Evolutionary conservation across 2,113 vertebrate species (phyloP).

Genomic region (Apteryx mantelli): DNA sequence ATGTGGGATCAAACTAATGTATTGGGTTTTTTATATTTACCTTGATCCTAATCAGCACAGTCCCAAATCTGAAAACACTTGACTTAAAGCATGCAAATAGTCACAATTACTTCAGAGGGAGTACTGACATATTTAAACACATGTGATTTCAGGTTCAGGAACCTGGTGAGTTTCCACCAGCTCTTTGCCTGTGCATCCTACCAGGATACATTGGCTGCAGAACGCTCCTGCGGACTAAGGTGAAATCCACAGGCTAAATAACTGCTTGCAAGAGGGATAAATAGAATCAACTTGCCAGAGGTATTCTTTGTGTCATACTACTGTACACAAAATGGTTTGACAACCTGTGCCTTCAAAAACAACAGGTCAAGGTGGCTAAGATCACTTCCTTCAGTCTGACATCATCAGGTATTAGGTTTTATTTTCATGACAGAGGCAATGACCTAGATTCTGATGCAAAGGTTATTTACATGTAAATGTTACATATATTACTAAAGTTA

Average conservation of each 20-base stretch:
- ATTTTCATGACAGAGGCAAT: not conserved
- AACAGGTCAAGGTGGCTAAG: not conserved
- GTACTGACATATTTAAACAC: not conserved
- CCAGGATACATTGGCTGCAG: not conserved
- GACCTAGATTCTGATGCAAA: conserved; percentile 28
- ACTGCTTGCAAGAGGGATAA: not conserved
- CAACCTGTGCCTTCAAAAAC: conserved; percentile 3
- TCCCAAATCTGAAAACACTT: not conserved
- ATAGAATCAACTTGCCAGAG: not conserved
- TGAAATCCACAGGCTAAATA: not conserved
- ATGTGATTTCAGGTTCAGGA: not conserved
- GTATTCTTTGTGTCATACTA: not conserved
- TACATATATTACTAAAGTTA: not conserved
- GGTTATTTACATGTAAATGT: conserved; percentile 5
- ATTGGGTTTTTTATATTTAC: not conserved
- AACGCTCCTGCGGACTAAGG: not conserved
- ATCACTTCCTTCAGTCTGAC: not conserved
- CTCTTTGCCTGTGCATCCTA: not conserved
- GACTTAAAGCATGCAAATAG: not conserved
- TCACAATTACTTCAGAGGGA: not conserved
- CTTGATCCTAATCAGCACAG: not conserved
- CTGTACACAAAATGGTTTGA: not conserved
- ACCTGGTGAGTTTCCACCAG: not conserved
- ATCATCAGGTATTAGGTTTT: not conserved
- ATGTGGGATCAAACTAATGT: not conserved